Percentiles rank a stretch among this genome's conserved stretches.
Conservation (phyloP, 2,888 invertebrate genomes). For the Sinodicranocentrus sp. region DNA sequence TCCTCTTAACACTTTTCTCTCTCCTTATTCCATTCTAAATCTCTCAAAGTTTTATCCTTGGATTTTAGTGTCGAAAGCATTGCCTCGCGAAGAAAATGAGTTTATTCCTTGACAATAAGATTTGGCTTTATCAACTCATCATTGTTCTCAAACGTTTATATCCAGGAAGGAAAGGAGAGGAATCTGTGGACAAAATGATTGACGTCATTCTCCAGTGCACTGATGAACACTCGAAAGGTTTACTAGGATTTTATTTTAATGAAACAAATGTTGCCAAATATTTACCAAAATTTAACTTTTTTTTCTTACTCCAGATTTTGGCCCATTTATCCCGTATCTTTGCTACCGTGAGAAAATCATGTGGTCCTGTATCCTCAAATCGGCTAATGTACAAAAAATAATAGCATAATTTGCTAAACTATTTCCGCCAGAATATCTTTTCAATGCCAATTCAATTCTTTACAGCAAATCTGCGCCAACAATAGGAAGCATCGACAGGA, state of each 20-base stretch:
- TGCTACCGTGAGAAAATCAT: constrained; percentile 32
- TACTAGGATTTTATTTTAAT: background rate
- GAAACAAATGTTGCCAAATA: background rate
- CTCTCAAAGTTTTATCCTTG: background rate
- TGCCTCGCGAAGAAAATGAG: constrained; percentile 20
- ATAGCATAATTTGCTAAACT: too few relatives aligned
- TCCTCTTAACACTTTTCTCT: background rate
- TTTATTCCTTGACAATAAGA: constrained; percentile 21
- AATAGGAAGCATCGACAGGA: background rate
- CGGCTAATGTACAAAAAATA: constrained; percentile 18
- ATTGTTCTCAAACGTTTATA: constrained; percentile 2
- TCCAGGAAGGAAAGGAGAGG: constrained; percentile 1
- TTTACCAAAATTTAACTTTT: too few relatives aligned
- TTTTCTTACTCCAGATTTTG: constrained; percentile 8
- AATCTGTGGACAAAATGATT: constrained; percentile 23
- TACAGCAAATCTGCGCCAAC: background rate
- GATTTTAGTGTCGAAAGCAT: constrained; percentile 19
- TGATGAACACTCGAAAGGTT: constrained; percentile 21
- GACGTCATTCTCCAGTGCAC: constrained; percentile 32
- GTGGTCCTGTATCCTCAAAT: background rate
- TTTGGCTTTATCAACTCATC: constrained; percentile 29
- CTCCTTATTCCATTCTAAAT: background rate
- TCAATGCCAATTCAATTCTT: constrained; percentile 2
- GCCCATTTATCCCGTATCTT: background rate
- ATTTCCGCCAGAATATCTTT: too few relatives aligned